Percentiles rank a stretch among this genome's conserved stretches.
These are phyloP conservation scores for Crocidura indochinensis DNA, from an alignment of 2,797 vertebrate genomes.

Conservation along the genomic window DNA sequence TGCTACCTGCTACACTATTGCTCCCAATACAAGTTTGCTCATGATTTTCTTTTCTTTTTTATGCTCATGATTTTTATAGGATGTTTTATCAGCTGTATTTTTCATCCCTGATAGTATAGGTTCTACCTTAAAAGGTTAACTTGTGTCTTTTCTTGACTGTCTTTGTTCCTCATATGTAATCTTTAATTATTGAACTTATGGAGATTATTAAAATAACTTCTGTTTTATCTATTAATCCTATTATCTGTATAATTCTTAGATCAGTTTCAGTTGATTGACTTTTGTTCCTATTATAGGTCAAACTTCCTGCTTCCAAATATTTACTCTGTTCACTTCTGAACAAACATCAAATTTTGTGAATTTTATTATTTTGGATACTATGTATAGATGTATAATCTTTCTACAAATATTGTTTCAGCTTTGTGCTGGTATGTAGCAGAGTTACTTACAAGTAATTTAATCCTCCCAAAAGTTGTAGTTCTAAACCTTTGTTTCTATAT, in stretches of 20 bases:
- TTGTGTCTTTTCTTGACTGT: not conserved
- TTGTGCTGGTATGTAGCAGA: not conserved
- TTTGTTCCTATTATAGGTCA: conserved; percentile 51
- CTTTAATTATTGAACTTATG: conserved; percentile 47
- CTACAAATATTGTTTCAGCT: not conserved
- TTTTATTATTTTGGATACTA: conserved; percentile 28
- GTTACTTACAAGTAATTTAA: not conserved
- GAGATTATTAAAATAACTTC: conserved; percentile 13
- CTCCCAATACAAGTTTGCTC: too few relatives aligned
- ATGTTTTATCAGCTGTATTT: conserved; percentile 4
- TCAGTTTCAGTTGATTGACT: conserved; percentile 44
- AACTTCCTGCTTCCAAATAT: conserved; percentile 14
- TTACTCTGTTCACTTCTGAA: conserved; percentile 67
- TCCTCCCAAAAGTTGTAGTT: conserved; percentile 10
- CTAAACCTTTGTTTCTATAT: conserved; percentile 16
- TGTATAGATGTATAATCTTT: conserved; percentile 58
- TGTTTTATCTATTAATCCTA: conserved; percentile 49
- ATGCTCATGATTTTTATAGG: not conserved
- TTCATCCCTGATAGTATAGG: not conserved
- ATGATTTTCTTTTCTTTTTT: too few relatives aligned
- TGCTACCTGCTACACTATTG: too few relatives aligned
- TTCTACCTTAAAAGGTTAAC: conserved; percentile 3
- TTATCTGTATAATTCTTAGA: conserved; percentile 18
- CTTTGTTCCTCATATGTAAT: not conserved
- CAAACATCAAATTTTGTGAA: conserved; percentile 36